A percentile compares a stretch with the other conserved stretches of the same genome.
phyloP scores from a whole-genome alignment of 2,888 invertebrate genomes.

The Ctena decussata region DNA sequence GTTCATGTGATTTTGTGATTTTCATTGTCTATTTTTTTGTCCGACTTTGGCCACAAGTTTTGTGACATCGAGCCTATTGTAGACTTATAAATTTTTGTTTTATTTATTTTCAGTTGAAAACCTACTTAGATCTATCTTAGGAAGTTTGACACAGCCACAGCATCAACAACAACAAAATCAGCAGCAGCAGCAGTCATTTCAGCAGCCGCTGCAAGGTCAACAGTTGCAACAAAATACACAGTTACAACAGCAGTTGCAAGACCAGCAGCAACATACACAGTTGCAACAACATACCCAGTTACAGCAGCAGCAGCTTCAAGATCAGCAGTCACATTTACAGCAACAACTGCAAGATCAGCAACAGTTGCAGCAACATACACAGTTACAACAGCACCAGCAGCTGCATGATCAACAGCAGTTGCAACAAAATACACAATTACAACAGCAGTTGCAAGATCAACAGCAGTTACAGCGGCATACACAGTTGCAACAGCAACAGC shows the following conservation, averaged over 20 bases:
- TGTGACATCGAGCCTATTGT: no score
- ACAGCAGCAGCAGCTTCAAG: neutral
- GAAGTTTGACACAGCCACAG: slow-evolving; percentile 55
- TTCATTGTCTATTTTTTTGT: no score
- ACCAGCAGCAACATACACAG: slow-evolving; percentile 3
- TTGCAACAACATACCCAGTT: neutral
- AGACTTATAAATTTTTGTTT: no score
- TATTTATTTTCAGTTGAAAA: slow-evolving; percentile 53
- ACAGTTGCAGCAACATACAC: neutral
- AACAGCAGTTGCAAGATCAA: slow-evolving; percentile 35
- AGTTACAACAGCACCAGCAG: neutral
- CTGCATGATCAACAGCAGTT: neutral
- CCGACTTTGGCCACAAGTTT: no score
- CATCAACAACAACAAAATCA: slow-evolving; percentile 31
- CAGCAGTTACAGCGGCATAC: neutral
- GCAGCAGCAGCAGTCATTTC: slow-evolving; percentile 9
- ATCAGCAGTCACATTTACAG: neutral
- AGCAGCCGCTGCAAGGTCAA: neutral
- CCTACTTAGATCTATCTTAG: slow-evolving; percentile 56
- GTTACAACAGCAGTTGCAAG: neutral
- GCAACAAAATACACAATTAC: neutral
- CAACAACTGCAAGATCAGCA: neutral
- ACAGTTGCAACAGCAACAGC: neutral
- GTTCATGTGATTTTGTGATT: no score
- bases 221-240: neutral